Conservation (phyloP, 2,888 invertebrate genomes). For the Drosophila birchii region DNA sequence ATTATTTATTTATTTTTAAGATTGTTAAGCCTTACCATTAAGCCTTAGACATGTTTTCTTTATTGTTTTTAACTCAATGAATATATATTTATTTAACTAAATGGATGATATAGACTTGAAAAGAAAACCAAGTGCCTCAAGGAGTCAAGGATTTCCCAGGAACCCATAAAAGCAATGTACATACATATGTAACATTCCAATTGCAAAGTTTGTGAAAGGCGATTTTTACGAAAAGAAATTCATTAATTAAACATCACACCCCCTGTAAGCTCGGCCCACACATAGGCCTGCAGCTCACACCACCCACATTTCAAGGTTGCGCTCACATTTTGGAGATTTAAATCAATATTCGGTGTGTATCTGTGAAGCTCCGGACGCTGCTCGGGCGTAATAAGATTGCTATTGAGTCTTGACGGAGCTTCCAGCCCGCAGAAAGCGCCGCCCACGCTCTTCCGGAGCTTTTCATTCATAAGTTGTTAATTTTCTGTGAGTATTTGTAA, state of each 20-base stretch:
- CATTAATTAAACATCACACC: constrained; percentile 29
- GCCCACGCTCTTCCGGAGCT: constrained; percentile 51
- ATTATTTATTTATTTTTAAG: neutral
- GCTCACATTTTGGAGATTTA: constrained; percentile 36
- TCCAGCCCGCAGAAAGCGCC: constrained; percentile 36
- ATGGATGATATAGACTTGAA: neutral
- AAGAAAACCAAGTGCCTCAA: neutral
- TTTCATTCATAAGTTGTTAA: constrained; percentile 73
- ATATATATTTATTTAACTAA: neutral
- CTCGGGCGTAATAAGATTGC: constrained; percentile 26
- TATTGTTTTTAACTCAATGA: neutral
- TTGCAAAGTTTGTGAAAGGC: neutral
- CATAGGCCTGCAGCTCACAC: constrained; percentile 3
- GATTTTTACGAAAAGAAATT: constrained; percentile 16
- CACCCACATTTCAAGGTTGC: constrained; percentile 42
- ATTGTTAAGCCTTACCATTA: neutral
- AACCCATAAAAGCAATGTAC: neutral
- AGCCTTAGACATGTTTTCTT: neutral
- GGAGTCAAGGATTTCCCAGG: neutral
- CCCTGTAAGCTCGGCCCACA: constrained; percentile 25
- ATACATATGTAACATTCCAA: neutral
- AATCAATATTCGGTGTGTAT: constrained; percentile 51
- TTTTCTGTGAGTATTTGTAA: constrained; percentile 9
- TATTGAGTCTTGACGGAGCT: constrained; percentile 22
- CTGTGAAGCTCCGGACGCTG: constrained; percentile 31